Base-by-base conservation (phyloP, 2,797 vertebrate genomes). In the Danio tinwini region DNA sequence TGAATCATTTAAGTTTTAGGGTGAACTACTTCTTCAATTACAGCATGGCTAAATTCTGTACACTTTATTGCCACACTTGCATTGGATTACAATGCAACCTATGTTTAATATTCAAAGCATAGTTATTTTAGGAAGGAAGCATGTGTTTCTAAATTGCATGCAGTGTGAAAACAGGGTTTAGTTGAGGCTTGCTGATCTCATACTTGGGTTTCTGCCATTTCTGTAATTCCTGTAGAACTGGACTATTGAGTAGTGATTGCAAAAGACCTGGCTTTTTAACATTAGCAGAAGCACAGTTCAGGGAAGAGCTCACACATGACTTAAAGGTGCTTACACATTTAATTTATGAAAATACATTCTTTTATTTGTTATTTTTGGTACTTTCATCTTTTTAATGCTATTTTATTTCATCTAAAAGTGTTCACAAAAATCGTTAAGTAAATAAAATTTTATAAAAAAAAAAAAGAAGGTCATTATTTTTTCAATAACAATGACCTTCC, bases 181-280 rank as follows among this genome's bases (percentile, higher is more conserved):
- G 52, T 71, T 71, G n/a, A 42, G 69, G 10, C 12, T 42, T 71
- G 69, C 69, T 56, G 52, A 56, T 56, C 40, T 56, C 45, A 68
- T 49, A 42, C n/a, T 71, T 71, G 52, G 16, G 47, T 52, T 16
- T n/a, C 14, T 52, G 65, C 21, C 65, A 69, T 69, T 69, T 50
- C 65, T 39, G 14, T 37, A 45, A n/a, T 37, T 52, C 45, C 14
- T 39, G 29, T 67, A 67, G 44, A 8, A 5, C 12, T 67, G 19
- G 13, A 29, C 13, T 52, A 53, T 39, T 40, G 65, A 68, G 45
- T 37, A n/a, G 47, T 39, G 29, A 52, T 52, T 39, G 5, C 47
- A 52, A 69, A 37, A 69, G 29, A 69, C 21, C 40, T 62, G 59
- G 37, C 14, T 62, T 42, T 62, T 62, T 7, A n/a, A 62, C 59